phyloP scores from a whole-genome alignment of 2,888 invertebrate species.

The Acrocyrtus sp. region DNA sequence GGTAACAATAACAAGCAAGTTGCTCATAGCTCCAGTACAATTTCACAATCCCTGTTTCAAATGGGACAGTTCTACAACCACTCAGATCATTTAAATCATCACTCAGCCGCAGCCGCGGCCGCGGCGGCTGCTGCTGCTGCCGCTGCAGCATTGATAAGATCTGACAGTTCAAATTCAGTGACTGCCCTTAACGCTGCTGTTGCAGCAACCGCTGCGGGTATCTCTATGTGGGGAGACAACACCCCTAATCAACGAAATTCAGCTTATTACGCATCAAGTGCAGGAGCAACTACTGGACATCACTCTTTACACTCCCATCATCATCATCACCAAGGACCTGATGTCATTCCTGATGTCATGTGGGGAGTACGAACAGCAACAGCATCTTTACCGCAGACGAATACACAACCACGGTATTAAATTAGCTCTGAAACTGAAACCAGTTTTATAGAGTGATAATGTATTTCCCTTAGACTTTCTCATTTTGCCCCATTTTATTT shows the following conservation, averaged over 20 bases:
- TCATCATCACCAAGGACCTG: conserved; percentile 46
- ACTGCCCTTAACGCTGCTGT: conserved; percentile 36
- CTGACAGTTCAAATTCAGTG: conserved; percentile 25
- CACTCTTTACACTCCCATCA: too few relatives aligned
- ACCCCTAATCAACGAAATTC: conserved; percentile 33
- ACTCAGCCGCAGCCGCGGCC: conserved; percentile 55
- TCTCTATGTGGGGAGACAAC: conserved; percentile 37
- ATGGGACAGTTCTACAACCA: conserved; percentile 62
- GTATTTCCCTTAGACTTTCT: conserved; percentile 2
- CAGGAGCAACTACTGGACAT: conserved; percentile 8
- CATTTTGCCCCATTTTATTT: conserved; percentile 4
- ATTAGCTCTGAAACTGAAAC: conserved; percentile 2
- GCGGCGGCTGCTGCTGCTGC: conserved; percentile 40
- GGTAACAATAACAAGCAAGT: conserved; percentile 22
- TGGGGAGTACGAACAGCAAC: conserved; percentile 26
- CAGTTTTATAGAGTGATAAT: not conserved
- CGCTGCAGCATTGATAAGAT: conserved; percentile 25
- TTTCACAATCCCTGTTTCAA: conserved; percentile 46
- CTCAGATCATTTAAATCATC: conserved; percentile 47
- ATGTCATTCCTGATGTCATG: conserved; percentile 47
- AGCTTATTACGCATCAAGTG: conserved; percentile 18
- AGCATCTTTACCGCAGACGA: conserved; percentile 19
- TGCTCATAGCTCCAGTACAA: conserved; percentile 20
- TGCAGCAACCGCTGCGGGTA: conserved; percentile 20
- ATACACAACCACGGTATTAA: conserved; percentile 37